phyloP scores from a whole-genome alignment of 2,888 invertebrate genomes.

The Halictus ligatus region DNA sequence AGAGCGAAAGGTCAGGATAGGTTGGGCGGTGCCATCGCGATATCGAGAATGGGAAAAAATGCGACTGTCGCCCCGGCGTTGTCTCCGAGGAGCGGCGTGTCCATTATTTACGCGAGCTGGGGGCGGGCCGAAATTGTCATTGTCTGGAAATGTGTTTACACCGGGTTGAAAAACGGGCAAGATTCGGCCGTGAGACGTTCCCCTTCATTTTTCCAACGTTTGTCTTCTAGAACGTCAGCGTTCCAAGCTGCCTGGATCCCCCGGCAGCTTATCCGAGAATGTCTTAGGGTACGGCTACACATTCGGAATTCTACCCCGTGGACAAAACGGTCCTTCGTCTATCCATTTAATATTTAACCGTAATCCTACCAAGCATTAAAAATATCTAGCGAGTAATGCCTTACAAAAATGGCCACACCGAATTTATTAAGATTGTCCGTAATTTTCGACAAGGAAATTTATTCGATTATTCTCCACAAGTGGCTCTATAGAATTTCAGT shows the following conservation, averaged over 20 bases:
- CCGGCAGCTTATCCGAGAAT: too few species aligned
- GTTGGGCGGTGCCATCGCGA: slow-evolving; percentile 23
- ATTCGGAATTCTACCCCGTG: neutral
- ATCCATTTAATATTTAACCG: neutral
- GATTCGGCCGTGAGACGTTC: slow-evolving; percentile 61
- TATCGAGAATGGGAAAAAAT: slow-evolving; percentile 31
- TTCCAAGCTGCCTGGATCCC: neutral
- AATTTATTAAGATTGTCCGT: too few species aligned
- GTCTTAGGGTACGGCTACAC: neutral
- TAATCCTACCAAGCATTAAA: neutral
- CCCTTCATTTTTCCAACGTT: slow-evolving; percentile 72
- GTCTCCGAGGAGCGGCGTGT: slow-evolving; percentile 19
- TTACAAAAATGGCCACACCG: too few species aligned
- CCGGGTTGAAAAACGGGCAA: slow-evolving; percentile 61
- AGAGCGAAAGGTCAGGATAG: slow-evolving; percentile 5
- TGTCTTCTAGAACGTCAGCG: slow-evolving; percentile 56
- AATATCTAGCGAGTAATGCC: too few species aligned
- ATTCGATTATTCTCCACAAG: too few species aligned
- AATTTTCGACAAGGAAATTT: too few species aligned
- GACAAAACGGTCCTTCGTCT: neutral
- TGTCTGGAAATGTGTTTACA: slow-evolving; percentile 66
- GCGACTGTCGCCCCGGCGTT: slow-evolving; percentile 11
- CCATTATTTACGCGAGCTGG: slow-evolving; percentile 58
- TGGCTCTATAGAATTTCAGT: too few species aligned
- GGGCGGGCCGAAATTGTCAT: slow-evolving; percentile 46